Conservation (phyloP, 2,888 invertebrate species). For the Nysson spinosus region DNA sequence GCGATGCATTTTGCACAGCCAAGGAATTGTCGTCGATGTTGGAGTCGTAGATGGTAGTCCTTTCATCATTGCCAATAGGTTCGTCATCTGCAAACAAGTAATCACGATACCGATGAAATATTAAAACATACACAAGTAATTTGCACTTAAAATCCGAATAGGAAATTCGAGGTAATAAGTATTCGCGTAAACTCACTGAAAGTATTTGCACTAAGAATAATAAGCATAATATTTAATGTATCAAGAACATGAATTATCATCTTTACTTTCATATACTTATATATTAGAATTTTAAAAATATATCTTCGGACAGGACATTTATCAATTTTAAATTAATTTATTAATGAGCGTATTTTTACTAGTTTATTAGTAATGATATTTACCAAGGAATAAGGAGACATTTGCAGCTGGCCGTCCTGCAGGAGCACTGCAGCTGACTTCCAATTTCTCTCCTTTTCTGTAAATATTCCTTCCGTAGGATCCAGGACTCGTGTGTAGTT, state of each 20-base stretch:
- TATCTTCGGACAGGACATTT: too few relatives aligned
- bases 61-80: conserved; percentile 81
- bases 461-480: conserved; percentile 77
- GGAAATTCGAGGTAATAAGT: too few relatives aligned
- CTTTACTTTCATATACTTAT: too few relatives aligned
- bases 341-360: neutral
- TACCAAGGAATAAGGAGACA: conserved; percentile 86
- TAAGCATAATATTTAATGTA: too few relatives aligned
- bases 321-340: neutral
- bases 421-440: conserved; percentile 83
- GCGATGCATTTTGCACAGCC: conserved; percentile 83
- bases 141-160: too few relatives aligned
- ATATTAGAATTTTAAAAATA: too few relatives aligned
- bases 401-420: conserved; percentile 87
- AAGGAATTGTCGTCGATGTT: conserved; percentile 81
- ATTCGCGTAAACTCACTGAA: too few relatives aligned
- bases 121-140: too few relatives aligned
- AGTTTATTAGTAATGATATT: neutral
- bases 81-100: conserved; percentile 84
- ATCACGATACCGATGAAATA: too few relatives aligned
- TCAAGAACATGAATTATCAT: too few relatives aligned
- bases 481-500: conserved; percentile 75
- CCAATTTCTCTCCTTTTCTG: conserved; percentile 82
- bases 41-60: conserved; percentile 79
- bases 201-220: too few relatives aligned